Conservation (phyloP, 1,140 invertebrate genomes). For the Oryzaephilus surinamensis region DNA sequence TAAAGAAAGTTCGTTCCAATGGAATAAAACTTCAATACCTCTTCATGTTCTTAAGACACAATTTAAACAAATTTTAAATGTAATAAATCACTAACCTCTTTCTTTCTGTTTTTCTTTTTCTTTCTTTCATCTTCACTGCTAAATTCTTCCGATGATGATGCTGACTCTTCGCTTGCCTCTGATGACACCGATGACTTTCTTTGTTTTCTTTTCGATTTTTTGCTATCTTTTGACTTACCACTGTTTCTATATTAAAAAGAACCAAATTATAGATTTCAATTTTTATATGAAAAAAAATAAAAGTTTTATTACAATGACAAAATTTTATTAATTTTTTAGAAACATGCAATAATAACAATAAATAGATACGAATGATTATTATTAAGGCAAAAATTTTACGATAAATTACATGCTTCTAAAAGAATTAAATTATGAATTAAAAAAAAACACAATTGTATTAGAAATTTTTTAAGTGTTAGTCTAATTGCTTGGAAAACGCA, state of each 20-base stretch:
- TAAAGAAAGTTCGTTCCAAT: neutral
- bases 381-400: no score
- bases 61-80: neutral
- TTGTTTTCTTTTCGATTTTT: conserved; percentile 28
- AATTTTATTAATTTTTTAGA: no score
- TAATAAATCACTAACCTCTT: conserved; percentile 27
- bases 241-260: conserved; percentile 22
- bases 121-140: conserved; percentile 27
- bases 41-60: conserved; percentile 6
- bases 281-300: no score
- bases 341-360: no score
- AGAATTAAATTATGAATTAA: no score
- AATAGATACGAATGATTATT: no score
- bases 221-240: conserved; percentile 29
- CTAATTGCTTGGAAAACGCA: conserved; percentile 25
- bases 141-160: conserved; percentile 20
- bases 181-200: conserved; percentile 17
- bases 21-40: no score
- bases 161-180: conserved; percentile 20
- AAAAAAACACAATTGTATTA: conserved; percentile 7
- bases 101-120: conserved; percentile 28
- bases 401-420: no score
- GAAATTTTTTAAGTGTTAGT: conserved; percentile 13
- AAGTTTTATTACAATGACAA: no score
- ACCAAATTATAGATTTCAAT: no score